These are phyloP conservation scores for Melanotaenia trifasciata DNA, from an alignment of 2,797 vertebrate genomes.

Conservation along the genomic window DNA sequence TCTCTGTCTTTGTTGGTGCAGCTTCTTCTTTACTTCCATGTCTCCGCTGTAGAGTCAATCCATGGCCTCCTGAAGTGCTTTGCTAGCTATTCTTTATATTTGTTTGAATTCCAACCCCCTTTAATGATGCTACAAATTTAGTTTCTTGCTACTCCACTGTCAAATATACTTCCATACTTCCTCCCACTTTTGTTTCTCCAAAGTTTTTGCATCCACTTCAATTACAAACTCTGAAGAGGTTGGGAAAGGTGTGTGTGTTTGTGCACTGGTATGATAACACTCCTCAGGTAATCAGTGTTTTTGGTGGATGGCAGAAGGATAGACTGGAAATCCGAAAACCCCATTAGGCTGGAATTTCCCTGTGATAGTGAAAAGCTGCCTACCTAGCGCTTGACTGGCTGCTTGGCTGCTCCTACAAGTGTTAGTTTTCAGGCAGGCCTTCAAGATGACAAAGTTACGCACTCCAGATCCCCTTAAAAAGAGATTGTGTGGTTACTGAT, in stretches of 20 bases:
- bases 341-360: constrained; percentile 79
- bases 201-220: constrained; percentile 55
- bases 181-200: constrained; percentile 29
- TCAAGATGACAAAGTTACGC: constrained; percentile 81
- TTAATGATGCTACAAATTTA: constrained; percentile 50
- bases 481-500: constrained; percentile 70
- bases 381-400: constrained; percentile 68
- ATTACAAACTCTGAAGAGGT: constrained; percentile 49
- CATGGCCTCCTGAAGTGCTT: constrained; percentile 43
- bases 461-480: constrained; percentile 74
- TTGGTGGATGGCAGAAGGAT: constrained; percentile 52
- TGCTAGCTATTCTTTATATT: constrained; percentile 49
- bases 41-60: constrained; percentile 52
- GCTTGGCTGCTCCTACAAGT: constrained; percentile 71
- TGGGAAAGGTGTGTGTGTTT: constrained; percentile 44
- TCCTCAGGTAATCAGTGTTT: constrained; percentile 68
- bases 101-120: constrained; percentile 51
- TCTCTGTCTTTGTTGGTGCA: constrained; percentile 68
- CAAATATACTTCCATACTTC: constrained; percentile 32
- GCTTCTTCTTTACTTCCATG: constrained; percentile 53
- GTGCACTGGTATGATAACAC: constrained; percentile 34
- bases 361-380: constrained; percentile 73
- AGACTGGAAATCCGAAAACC: constrained; percentile 73
- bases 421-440: constrained; percentile 80
- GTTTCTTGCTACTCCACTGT: constrained; percentile 32